Base-by-base conservation (phyloP, 2,113 vertebrate species). In the Carassius auratus region DNA sequence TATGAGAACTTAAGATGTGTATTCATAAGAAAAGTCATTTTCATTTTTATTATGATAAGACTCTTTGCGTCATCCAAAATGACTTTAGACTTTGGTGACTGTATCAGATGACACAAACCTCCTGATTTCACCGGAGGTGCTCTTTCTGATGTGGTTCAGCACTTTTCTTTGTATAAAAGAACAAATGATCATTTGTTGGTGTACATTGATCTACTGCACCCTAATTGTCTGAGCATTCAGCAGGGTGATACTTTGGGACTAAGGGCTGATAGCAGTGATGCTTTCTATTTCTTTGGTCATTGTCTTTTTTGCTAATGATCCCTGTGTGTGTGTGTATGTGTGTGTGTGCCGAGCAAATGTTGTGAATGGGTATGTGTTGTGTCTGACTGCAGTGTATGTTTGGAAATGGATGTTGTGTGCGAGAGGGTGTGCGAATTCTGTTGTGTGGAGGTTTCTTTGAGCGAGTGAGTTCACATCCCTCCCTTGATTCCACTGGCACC, bases 221-320 rank as follows among this genome's bases (percentile, higher is more conserved):
- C 85, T 86, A 77, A 78, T 59, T 84, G 83, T 64, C 78, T 84
- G 84, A 85, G 75, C 48, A 66, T 73, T 84, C 59, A 88, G 80
- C 81, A 84, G 85, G 86, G 84, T 87, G 88, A 90, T 86, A 85
- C 85, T 88, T 89, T 88, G 88, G 88, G 88, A 88, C 82, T 86
- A 87, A 88, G 83, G 83, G 78, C 85, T 91, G 83, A 90, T 86
- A 77, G 84, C 83, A 81, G 78, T 85, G 86, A 86, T 80, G 84
- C 86, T 87, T 84, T 84, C 66, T 86, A 33, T 73, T 80, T 48
- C 62, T 33, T 73, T 84, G 62, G 55, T 73, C 86, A 81, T 64
- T 80, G 45, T 77, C 64, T 69, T 80, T 30, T 85, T 85, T 73
- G 64, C 59, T 82, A 33, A 26, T 50, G 36, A 61, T 64, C 69